phyloP scores from a whole-genome alignment of 1,140 invertebrate genomes.

The Parasteatoda tepidariorum region DNA sequence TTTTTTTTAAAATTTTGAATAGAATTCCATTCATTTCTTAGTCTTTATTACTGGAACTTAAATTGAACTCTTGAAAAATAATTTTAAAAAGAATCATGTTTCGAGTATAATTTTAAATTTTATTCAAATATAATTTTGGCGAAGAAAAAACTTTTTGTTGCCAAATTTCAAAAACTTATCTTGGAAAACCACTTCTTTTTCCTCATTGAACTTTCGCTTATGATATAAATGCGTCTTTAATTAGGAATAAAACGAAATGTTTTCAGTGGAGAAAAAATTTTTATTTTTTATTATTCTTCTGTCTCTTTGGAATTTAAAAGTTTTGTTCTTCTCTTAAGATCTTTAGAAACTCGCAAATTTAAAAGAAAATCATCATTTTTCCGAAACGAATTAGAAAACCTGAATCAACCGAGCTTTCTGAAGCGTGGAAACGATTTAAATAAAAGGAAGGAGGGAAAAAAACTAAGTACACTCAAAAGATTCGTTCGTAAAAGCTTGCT shows the following conservation, averaged over 20 bases:
- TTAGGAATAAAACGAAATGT: neutral
- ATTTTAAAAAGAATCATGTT: too few species aligned
- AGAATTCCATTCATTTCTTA: too few species aligned
- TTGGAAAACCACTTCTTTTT: too few species aligned
- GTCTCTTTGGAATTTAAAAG: neutral
- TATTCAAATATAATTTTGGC: too few species aligned
- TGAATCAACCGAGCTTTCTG: constrained; percentile 3
- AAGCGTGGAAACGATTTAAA: neutral
- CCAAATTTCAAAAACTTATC: too few species aligned
- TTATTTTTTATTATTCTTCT: neutral
- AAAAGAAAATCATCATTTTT: neutral
- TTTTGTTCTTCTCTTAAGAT: neutral
- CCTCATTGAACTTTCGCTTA: too few species aligned
- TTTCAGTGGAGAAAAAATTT: neutral
- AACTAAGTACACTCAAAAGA: neutral
- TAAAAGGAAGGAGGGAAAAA: neutral
- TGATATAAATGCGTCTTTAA: neutral
- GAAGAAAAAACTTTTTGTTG: too few species aligned
- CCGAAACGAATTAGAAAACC: neutral
- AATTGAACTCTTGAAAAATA: too few species aligned
- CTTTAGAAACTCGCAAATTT: neutral
- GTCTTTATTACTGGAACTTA: too few species aligned
- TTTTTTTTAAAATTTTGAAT: too few species aligned
- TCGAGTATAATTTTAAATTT: too few species aligned
- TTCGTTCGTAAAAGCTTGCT: neutral